Percentiles rank a stretch among this genome's conserved stretches.
Conservation (phyloP, 2,797 vertebrate genomes). For the Petrocephalus schoutedeni region DNA sequence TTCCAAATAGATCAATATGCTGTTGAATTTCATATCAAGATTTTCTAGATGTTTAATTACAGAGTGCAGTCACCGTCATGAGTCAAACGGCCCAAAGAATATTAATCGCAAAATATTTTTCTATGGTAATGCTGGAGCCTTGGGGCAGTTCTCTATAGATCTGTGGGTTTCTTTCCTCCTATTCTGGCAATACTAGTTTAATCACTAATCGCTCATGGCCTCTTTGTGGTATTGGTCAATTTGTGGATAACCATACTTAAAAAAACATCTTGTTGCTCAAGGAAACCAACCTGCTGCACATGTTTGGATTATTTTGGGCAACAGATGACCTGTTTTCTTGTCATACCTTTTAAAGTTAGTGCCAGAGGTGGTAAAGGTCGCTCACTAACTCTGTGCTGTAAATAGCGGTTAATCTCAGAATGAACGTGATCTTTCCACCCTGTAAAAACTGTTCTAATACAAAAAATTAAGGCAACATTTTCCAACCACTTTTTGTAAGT, state of each 20-base stretch:
- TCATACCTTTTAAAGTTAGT: background rate
- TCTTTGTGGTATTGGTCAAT: background rate
- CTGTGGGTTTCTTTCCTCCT: background rate
- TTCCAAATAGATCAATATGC: background rate
- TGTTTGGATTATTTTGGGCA: background rate
- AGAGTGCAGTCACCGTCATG: conserved; percentile 5
- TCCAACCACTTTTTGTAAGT: too few relatives aligned
- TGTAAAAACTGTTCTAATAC: too few relatives aligned
- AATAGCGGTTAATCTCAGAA: background rate
- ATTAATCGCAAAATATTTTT: background rate
- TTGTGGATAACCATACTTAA: background rate
- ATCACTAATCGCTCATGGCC: background rate
- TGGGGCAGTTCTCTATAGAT: background rate
- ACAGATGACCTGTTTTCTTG: background rate
- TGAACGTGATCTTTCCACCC: background rate
- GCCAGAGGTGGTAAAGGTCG: background rate
- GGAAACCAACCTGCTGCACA: background rate
- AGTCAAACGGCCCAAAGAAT: background rate
- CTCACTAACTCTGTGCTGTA: background rate
- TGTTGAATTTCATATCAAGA: background rate
- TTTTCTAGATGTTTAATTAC: conserved; percentile 18
- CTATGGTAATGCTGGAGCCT: background rate
- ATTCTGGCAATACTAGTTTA: background rate
- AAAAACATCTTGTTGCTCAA: background rate
- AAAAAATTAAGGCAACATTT: too few relatives aligned